Conservation (phyloP, 2,113 vertebrate species). For the Nesogale talazaci region DNA sequence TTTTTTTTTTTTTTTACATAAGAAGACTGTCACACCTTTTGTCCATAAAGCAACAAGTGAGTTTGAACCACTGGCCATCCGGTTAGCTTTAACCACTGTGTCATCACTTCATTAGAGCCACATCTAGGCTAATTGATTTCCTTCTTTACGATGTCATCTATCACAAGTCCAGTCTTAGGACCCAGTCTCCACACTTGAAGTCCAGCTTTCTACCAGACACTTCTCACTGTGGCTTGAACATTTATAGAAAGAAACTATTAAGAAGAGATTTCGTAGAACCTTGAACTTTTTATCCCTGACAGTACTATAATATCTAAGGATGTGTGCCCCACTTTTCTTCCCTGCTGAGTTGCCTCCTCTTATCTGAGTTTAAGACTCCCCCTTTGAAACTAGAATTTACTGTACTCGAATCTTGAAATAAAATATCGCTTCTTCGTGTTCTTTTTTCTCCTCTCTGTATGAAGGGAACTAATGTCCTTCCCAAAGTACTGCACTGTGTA, state of each 20-base stretch:
- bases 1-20: neutral
- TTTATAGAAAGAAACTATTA: slow-evolving; percentile 45
- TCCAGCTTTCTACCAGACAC: slow-evolving; percentile 36
- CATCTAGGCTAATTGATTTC: slow-evolving; percentile 50
- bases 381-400: slow-evolving; percentile 52
- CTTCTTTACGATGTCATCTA: neutral
- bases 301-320: neutral
- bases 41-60: neutral
- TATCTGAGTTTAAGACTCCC: neutral
- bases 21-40: neutral
- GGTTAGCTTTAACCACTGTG: neutral
- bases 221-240: neutral
- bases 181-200: slow-evolving; percentile 25
- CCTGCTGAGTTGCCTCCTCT: slow-evolving; percentile 33
- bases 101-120: neutral
- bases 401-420: neutral
- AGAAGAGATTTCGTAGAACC: neutral
- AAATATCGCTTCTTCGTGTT: slow-evolving; percentile 28
- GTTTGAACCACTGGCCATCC: neutral
- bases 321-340: neutral
- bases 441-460: neutral
- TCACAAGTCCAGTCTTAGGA: slow-evolving; percentile 6
- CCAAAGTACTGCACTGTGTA: neutral
- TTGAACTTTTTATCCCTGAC: slow-evolving; percentile 2
- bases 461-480: neutral